phyloP scores from a whole-genome alignment of 2,113 vertebrate genomes.

The Fregetta grallaria region DNA sequence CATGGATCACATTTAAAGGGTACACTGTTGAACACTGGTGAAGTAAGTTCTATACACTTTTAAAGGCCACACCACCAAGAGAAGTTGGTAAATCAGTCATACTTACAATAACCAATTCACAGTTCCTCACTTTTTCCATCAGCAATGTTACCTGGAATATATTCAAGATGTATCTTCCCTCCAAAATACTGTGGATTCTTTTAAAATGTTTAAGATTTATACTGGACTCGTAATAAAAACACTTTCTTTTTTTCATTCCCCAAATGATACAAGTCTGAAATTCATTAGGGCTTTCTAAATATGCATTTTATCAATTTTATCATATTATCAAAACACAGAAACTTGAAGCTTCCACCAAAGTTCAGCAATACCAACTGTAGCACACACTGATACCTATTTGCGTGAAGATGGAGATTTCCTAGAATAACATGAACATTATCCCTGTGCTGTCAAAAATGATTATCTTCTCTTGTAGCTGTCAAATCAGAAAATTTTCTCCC shows the following conservation, averaged over 20 bases:
- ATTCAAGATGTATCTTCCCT: neutral
- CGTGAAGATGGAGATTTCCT: slow-evolving; percentile 33
- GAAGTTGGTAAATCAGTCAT: neutral
- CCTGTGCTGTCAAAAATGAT: slow-evolving; percentile 8
- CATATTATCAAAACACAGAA: slow-evolving; percentile 44
- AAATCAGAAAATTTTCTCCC: slow-evolving; percentile 12
- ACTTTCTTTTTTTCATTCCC: neutral
- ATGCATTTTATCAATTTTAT: slow-evolving; percentile 35
- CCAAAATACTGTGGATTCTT: neutral
- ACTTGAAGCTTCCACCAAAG: slow-evolving; percentile 8
- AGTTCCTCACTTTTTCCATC: neutral
- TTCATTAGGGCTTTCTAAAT: slow-evolving; percentile 39
- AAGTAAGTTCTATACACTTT: neutral
- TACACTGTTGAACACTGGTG: neutral
- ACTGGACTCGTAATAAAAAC: neutral
- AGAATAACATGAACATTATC: slow-evolving; percentile 43
- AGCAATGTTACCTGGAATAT: neutral
- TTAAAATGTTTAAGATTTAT: neutral
- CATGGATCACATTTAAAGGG: neutral
- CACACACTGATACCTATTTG: slow-evolving; percentile 10
- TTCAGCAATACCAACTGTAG: neutral
- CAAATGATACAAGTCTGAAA: slow-evolving; percentile 12
- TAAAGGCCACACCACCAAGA: neutral
- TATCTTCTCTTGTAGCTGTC: neutral
- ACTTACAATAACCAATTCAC: neutral